Conservation (phyloP, 2,888 invertebrate species). For the Chorisops tibialis region DNA sequence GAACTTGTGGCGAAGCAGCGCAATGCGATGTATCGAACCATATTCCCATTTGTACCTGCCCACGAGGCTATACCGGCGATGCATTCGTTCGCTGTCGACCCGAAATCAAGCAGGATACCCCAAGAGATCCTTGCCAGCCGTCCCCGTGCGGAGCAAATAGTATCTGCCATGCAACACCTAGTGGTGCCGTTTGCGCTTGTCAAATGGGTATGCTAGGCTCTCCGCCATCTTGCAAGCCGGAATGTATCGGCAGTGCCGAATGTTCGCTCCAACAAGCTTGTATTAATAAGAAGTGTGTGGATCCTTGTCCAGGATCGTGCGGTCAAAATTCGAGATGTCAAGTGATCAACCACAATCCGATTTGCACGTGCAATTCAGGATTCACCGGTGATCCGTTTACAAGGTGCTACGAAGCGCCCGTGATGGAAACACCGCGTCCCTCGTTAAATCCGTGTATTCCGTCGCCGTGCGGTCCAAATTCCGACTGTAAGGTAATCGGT, state of each 20-base stretch:
- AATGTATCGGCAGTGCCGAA: constrained; percentile 76
- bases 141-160: constrained; percentile 76
- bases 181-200: constrained; percentile 69
- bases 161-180: constrained; percentile 62
- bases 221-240: constrained; percentile 71
- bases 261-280: constrained; percentile 72
- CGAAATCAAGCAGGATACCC: constrained; percentile 39
- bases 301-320: constrained; percentile 75
- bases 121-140: constrained; percentile 61
- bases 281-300: constrained; percentile 68
- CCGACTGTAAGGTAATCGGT: constrained; percentile 58
- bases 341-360: constrained; percentile 78
- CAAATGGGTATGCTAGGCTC: constrained; percentile 68
- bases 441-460: constrained; percentile 61
- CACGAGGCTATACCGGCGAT: constrained; percentile 64
- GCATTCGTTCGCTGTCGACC: constrained; percentile 64
- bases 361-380: constrained; percentile 68
- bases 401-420: constrained; percentile 56
- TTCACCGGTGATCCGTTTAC: constrained; percentile 73
- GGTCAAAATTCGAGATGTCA: constrained; percentile 74
- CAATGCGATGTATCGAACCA: constrained; percentile 71
- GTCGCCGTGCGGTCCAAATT: constrained; percentile 63
- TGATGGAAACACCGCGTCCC: constrained; percentile 42
- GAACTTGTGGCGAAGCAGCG: constrained; percentile 69
- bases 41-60: constrained; percentile 70